Conservation (phyloP, 2,888 invertebrate species). For the Osmoderma eremita region DNA sequence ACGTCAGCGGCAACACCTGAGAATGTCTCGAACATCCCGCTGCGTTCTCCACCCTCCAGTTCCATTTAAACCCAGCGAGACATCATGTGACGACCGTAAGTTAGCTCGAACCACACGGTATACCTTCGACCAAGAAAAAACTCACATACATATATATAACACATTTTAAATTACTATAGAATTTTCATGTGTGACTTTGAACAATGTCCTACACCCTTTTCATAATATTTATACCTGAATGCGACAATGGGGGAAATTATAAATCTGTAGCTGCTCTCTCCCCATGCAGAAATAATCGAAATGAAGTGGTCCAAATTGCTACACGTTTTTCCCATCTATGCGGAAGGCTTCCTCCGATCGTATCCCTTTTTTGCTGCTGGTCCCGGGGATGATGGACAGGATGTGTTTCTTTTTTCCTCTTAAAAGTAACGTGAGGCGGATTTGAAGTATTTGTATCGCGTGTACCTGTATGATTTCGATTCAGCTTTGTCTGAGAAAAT, state of each 20-base stretch:
- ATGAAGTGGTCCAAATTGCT: slow-evolving; percentile 41
- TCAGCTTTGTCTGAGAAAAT: slow-evolving; percentile 6
- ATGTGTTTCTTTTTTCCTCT: slow-evolving; percentile 4
- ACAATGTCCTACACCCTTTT: slow-evolving; percentile 39
- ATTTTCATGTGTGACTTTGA: slow-evolving; percentile 40
- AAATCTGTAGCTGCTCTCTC: slow-evolving; percentile 31
- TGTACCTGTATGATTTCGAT: slow-evolving; percentile 28
- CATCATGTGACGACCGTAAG: slow-evolving; percentile 35
- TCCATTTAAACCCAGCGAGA: slow-evolving; percentile 43
- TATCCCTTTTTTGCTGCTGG: slow-evolving; percentile 25
- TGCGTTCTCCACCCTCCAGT: slow-evolving; percentile 42
- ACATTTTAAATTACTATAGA: slow-evolving; percentile 41
- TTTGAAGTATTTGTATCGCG: slow-evolving; percentile 14
- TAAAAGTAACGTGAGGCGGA: slow-evolving; percentile 22
- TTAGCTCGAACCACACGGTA: slow-evolving; percentile 17
- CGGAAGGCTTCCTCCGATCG: slow-evolving; percentile 28
- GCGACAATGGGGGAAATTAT: slow-evolving; percentile 40
- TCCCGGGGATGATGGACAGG: slow-evolving; percentile 29
- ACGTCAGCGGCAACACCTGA: slow-evolving; percentile 48
- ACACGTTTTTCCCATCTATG: slow-evolving; percentile 38
- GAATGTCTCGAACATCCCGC: slow-evolving; percentile 45
- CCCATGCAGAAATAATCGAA: slow-evolving; percentile 41
- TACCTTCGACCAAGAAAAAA: slow-evolving; percentile 30
- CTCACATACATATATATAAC: slow-evolving; percentile 31
- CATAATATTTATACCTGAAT: slow-evolving; percentile 39